Percentiles rank a stretch among this genome's conserved stretches.
phyloP scores from a whole-genome alignment of 1,140 invertebrate species.

The Meloidogyne floridensis region DNA sequence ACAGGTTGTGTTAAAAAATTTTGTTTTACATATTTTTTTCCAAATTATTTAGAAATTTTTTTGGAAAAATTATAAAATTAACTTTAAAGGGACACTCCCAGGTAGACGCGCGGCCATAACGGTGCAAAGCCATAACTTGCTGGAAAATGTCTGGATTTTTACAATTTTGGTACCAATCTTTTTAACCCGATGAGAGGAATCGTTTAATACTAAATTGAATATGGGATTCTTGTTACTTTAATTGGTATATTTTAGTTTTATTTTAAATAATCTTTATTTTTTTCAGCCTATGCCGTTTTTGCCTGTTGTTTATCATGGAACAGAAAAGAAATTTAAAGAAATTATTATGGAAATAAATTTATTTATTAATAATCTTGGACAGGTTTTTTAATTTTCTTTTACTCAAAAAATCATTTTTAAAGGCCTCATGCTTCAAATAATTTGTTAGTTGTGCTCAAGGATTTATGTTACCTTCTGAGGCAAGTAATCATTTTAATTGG shows the following conservation, averaged over 20 bases:
- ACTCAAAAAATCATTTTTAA: not conserved
- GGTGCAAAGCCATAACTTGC: too few relatives aligned
- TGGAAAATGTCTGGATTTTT: not conserved
- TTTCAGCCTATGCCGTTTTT: slow-evolving; percentile 86
- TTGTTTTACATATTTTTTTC: too few relatives aligned
- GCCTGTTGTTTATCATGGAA: slow-evolving; percentile 84
- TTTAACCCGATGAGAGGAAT: too few relatives aligned
- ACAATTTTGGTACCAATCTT: not conserved
- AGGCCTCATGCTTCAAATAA: slow-evolving; percentile 90
- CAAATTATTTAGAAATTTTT: too few relatives aligned
- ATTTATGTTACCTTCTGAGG: slow-evolving; percentile 94
- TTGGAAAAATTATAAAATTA: not conserved
- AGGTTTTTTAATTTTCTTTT: slow-evolving; percentile 60
- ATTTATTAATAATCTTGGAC: slow-evolving; percentile 78
- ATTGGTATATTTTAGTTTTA: slow-evolving; percentile 72
- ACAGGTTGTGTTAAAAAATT: slow-evolving; percentile 73
- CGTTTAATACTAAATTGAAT: slow-evolving; percentile 73
- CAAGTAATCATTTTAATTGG: slow-evolving; percentile 87
- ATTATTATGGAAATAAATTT: slow-evolving; percentile 75
- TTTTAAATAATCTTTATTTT: not conserved
- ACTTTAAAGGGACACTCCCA: not conserved
- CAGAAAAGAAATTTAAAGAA: slow-evolving; percentile 55
- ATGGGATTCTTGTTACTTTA: slow-evolving; percentile 92
- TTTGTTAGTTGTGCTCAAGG: slow-evolving; percentile 99
- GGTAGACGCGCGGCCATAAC: too few relatives aligned